These are phyloP conservation scores for Littorina saxatilis DNA, from an alignment of 1,140 invertebrate species.

Conservation along the genomic window DNA sequence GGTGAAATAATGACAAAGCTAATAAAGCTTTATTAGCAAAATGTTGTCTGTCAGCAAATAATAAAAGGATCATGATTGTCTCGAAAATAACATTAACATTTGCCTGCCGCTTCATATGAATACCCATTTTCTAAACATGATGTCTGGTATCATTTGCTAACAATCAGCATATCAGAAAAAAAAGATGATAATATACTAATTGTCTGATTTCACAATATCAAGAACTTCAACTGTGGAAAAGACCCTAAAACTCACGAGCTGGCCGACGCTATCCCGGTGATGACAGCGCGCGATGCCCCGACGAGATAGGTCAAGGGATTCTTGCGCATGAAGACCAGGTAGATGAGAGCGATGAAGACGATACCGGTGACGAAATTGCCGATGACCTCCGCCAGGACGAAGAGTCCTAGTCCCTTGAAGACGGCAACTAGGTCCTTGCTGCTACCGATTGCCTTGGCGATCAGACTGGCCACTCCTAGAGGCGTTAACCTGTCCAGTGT, in stretches of 20 bases:
- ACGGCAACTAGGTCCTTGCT: conserved; percentile 87
- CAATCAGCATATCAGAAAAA: too few species aligned
- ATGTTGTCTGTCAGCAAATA: too few species aligned
- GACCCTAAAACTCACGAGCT: conserved; percentile 80
- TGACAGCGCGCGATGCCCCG: conserved; percentile 88
- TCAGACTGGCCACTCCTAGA: conserved; percentile 91
- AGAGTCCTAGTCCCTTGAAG: conserved; percentile 84
- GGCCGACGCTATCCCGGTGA: conserved; percentile 94
- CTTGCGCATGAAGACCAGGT: conserved; percentile 87
- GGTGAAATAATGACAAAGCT: too few species aligned
- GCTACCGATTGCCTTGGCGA: conserved; percentile 91
- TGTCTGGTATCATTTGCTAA: too few species aligned
- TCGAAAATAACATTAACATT: too few species aligned
- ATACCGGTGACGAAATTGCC: conserved; percentile 92
- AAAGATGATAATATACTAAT: too few species aligned
- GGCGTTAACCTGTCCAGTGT: conserved; percentile 85
- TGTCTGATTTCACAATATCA: too few species aligned
- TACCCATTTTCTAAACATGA: too few species aligned
- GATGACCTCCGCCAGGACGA: conserved; percentile 87
- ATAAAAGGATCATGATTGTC: too few species aligned
- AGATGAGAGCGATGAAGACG: conserved; percentile 88
- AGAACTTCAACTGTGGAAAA: too few species aligned
- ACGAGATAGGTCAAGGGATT: conserved; percentile 92
- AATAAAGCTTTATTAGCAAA: too few species aligned
- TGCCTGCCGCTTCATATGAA: too few species aligned